These are phyloP conservation scores for Accipiter cooperii DNA, from an alignment of 2,113 vertebrate species.

Conservation along the genomic window DNA sequence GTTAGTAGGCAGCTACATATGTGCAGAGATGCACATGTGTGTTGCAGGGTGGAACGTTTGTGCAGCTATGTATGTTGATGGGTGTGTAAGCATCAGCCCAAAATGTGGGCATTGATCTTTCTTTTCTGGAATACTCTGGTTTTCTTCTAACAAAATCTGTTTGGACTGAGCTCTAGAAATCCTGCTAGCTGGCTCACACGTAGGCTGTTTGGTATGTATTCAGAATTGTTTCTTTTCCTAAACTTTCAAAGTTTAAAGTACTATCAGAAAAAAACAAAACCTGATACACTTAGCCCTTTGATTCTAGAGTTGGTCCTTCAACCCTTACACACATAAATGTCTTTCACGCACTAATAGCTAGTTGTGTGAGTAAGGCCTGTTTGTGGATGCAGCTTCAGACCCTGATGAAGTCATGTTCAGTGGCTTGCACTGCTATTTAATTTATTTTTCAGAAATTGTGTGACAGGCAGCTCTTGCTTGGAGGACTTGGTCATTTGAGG, in stretches of 20 bases:
- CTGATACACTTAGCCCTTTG: neutral
- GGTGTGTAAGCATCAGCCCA: neutral
- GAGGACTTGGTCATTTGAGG: neutral
- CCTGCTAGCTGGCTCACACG: neutral
- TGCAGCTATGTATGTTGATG: neutral
- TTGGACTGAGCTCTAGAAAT: neutral
- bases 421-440: neutral
- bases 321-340: neutral
- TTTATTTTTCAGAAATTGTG: neutral
- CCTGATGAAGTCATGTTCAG: neutral
- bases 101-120: neutral
- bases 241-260: neutral
- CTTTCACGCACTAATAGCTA: neutral
- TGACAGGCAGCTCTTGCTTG: neutral
- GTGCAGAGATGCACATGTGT: neutral
- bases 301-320: neutral
- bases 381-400: neutral
- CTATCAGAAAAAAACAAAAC: neutral
- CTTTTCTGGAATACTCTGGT: neutral
- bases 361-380: neutral
- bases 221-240: neutral
- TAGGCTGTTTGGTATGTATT: neutral
- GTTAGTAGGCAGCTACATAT: neutral
- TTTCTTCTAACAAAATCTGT: neutral
- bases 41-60: neutral